Evolutionary conservation across 1,140 invertebrate genomes (phyloP).

Genomic region (Papilio dardanus): DNA sequence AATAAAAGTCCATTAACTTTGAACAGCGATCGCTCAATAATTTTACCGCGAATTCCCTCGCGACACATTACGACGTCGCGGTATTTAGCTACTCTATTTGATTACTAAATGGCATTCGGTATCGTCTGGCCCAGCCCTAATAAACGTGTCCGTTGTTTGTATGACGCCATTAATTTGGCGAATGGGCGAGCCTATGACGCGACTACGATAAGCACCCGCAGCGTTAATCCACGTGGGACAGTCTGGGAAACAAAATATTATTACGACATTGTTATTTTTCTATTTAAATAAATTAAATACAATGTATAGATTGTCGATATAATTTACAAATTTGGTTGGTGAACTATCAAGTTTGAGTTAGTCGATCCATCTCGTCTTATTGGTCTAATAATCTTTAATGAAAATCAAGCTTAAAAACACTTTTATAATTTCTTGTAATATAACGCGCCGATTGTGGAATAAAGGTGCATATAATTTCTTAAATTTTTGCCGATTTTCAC

Average conservation of each 20-base stretch:
- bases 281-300: background rate
- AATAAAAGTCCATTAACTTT: constrained; percentile 6
- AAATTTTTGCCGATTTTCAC: background rate
- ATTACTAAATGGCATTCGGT: constrained; percentile 23
- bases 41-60: constrained; percentile 1
- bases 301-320: background rate
- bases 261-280: background rate
- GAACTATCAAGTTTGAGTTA: background rate
- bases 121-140: constrained; percentile 8
- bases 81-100: constrained; percentile 32
- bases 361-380: background rate
- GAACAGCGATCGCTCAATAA: constrained; percentile 10
- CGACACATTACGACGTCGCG: constrained; percentile 30
- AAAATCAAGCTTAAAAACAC: background rate
- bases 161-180: constrained; percentile 30
- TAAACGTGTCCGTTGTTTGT: constrained; percentile 21
- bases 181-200: constrained; percentile 21
- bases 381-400: background rate
- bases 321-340: background rate
- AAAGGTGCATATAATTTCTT: background rate
- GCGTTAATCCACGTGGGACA: constrained; percentile 16
- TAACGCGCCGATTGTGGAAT: no score
- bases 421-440: background rate
- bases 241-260: background rate
- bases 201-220: constrained; percentile 4